Base-by-base conservation (phyloP, 2,113 vertebrate species). In the Mionectes macconnelli region DNA sequence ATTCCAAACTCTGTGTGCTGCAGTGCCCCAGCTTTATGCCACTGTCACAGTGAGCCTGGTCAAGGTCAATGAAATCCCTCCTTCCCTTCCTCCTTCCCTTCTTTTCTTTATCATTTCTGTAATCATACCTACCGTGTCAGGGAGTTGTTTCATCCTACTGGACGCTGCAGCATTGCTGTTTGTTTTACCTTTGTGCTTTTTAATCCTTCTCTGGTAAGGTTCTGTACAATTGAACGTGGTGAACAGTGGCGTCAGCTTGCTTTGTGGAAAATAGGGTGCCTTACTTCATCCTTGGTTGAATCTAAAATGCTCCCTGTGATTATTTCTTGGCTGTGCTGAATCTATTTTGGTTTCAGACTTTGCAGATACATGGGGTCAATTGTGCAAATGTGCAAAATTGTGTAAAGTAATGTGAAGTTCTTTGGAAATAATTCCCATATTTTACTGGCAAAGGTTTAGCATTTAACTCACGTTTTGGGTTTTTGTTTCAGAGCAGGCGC, bases 251-350 rank as follows among this genome's bases (percentile, higher is more conserved):
- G n/a, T 80, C 68, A 86, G 79, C 76, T 80, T 84, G n/a, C 90
- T 95, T 84, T 78, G 90, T 85, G 81, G 85, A 75, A 86, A 88
- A 90, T 5, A 77, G 35, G 39, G 68, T 70, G 75, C 64, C 88
- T 90, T 56, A 57, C 85, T 96, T 94, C 78, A 69, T 85, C 90
- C 70, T 86, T 81, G 88, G 60, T 72, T 75, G 76, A 77, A 77
- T 81, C 49, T 12, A 23, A 78, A 93, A 84, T 27, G 35, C 69
- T 86, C 84, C 60, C 40, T 3, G 0, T 84, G 85, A 80, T 88
- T 90, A 84, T 92, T 92, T 60, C 85, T 90, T 60, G 93, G 56
- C 79, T 53, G 68, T 14, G 2, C 47, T 74, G 59, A 86, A 93
- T 52, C 78, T 47, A 33, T 55, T 78, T 77, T 79, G 22, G 60